phyloP scores from a whole-genome alignment of 2,888 invertebrate species.

The Poecilobothrus nobilitatus region DNA sequence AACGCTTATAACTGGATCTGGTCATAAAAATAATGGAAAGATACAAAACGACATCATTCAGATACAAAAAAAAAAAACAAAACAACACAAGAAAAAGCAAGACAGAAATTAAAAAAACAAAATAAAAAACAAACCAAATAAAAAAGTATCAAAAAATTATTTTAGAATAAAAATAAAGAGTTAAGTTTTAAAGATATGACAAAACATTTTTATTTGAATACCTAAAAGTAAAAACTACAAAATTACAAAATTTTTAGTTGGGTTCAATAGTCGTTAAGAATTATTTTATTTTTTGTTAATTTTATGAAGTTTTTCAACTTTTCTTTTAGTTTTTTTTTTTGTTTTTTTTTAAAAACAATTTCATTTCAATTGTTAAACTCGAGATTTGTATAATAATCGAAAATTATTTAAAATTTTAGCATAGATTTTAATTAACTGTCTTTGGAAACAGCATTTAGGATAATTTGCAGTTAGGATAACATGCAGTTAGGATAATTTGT shows the following conservation, averaged over 20 bases:
- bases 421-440: no score
- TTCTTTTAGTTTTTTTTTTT: no score
- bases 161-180: not conserved
- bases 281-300: not conserved
- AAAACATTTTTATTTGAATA: not conserved
- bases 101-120: not conserved
- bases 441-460: no score
- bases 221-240: not conserved
- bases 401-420: no score
- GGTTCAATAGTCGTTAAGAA: not conserved
- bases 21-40: slow-evolving; percentile 13
- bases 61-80: not conserved
- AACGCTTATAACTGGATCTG: slow-evolving; percentile 18
- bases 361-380: no score
- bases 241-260: not conserved
- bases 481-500: no score
- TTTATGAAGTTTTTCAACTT: no score
- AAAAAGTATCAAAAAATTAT: not conserved
- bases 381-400: no score
- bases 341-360: no score
- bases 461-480: no score
- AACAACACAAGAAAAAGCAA: not conserved
- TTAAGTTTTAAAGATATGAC: not conserved
- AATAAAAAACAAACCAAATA: not conserved
- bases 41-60: not conserved